Base-by-base conservation (phyloP, 2,113 vertebrate species). In the Eira barbara region DNA sequence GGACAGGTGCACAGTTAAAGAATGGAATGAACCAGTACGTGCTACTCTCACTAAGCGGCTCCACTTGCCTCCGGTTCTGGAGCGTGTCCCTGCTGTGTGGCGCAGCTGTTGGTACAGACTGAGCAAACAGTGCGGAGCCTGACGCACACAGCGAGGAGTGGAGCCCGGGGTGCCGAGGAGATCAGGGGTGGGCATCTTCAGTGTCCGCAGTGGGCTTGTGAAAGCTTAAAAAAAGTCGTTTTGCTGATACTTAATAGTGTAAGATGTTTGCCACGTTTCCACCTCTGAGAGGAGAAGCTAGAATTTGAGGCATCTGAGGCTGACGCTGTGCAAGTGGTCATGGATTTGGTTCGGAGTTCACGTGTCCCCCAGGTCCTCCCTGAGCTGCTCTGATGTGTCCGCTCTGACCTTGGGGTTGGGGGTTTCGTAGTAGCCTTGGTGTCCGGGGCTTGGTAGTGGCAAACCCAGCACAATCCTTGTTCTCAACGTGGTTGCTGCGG, bases 1-100 rank as follows among this genome's bases (percentile, higher is more conserved):
- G 94, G 23, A 13, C 18, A 20, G 74, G 7, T 76, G 88, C 95
- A 4, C n/a, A 63, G 23, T 96, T 49, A 29, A 92, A 82, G 93
- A 69, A 10, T 31, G 2, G 42, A 87, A 34, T 39, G 55, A 3
- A 82, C 25, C 3, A 59, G 1, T 0, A 0, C 18, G 12, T 31
- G 45, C 81, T 92, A 1, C 6, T 3, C 92, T 45, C 27, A 69
- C 29, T 80, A 21, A 80, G 47, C 25, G 17, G 45, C 57, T 34
- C 67, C 49, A 57, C 10, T 42, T 13, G 45, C 17, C 45, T 34
- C 15, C 9, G 29, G 20, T 34, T 47, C 10, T 10, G n/a, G 4
- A 36, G 4, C 4, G 2, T 23, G 10, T 78, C 74, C 29, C 2
- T 52, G 76, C 31, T 3, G 29, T 73, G 11, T 23, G 61, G 10